These are phyloP conservation scores for Lota lota DNA, from an alignment of 2,113 vertebrate genomes.

Conservation along the genomic window DNA sequence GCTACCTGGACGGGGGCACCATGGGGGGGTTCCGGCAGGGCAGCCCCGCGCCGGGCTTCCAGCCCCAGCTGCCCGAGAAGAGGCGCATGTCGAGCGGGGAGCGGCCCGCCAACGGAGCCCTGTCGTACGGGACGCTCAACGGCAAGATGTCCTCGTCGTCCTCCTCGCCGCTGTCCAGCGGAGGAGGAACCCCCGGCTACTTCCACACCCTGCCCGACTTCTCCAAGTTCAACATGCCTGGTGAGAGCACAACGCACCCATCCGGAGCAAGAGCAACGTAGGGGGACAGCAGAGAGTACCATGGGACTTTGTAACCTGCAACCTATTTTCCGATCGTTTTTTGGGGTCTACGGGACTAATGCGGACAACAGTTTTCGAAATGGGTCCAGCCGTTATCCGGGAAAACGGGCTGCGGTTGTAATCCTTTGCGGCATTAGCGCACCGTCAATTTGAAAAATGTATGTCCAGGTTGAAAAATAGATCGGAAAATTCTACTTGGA, in stretches of 20 bases:
- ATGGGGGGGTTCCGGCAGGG: conserved; percentile 75
- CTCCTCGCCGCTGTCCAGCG: conserved; percentile 71
- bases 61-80: conserved; percentile 88
- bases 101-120: conserved; percentile 76
- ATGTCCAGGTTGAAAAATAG: no score
- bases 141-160: conserved; percentile 80
- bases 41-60: conserved; percentile 68
- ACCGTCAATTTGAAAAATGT: no score
- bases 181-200: conserved; percentile 75
- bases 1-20: conserved; percentile 78
- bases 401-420: no score
- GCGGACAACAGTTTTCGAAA: no score
- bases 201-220: conserved; percentile 94
- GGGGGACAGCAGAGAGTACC: no score
- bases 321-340: no score
- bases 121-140: conserved; percentile 86
- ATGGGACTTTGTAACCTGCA: no score
- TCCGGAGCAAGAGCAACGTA: no score
- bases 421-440: no score
- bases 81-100: conserved; percentile 89
- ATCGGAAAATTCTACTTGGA: no score
- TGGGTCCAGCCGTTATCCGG: no score
- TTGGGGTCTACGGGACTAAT: no score
- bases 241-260: conserved; percentile 60
- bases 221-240: conserved; percentile 90